phyloP scores from a whole-genome alignment of 2,888 invertebrate genomes.

The Plemyria rubiginata region DNA sequence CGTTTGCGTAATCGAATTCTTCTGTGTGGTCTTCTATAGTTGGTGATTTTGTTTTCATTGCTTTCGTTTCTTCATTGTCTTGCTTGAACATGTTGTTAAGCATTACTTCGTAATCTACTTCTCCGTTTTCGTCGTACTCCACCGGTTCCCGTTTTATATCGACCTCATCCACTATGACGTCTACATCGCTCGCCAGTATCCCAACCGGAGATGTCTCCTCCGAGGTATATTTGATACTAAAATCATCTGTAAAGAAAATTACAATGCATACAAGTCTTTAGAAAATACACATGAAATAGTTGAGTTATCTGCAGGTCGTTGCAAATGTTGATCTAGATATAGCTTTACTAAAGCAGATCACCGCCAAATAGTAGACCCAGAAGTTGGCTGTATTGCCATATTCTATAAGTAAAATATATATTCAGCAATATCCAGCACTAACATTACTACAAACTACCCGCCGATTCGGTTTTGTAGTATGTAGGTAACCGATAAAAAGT shows the following conservation, averaged over 20 bases:
- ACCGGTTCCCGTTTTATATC: constrained; percentile 20
- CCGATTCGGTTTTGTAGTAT: too few species aligned
- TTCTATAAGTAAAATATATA: too few species aligned
- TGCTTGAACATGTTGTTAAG: constrained; percentile 28
- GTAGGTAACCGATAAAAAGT: too few species aligned
- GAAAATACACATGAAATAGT: too few species aligned
- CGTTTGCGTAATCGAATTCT: not conserved
- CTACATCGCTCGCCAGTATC: constrained; percentile 3
- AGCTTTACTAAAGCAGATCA: too few species aligned
- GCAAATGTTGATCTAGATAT: too few species aligned
- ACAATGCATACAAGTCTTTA: too few species aligned
- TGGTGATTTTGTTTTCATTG: not conserved
- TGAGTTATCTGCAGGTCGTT: too few species aligned
- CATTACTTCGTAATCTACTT: constrained; percentile 30
- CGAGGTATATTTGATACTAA: not conserved
- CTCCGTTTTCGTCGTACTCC: constrained; percentile 11
- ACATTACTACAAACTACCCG: too few species aligned
- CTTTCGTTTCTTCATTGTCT: not conserved
- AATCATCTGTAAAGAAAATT: constrained; percentile 5
- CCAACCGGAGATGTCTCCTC: not conserved
- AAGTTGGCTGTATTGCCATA: too few species aligned
- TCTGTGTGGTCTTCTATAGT: not conserved
- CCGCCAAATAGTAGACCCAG: too few species aligned
- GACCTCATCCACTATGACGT: constrained; percentile 15
- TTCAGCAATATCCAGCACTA: too few species aligned